Evolutionary conservation across 2,888 invertebrate species (phyloP).

Genomic region (Ceraclea dissimilis): DNA sequence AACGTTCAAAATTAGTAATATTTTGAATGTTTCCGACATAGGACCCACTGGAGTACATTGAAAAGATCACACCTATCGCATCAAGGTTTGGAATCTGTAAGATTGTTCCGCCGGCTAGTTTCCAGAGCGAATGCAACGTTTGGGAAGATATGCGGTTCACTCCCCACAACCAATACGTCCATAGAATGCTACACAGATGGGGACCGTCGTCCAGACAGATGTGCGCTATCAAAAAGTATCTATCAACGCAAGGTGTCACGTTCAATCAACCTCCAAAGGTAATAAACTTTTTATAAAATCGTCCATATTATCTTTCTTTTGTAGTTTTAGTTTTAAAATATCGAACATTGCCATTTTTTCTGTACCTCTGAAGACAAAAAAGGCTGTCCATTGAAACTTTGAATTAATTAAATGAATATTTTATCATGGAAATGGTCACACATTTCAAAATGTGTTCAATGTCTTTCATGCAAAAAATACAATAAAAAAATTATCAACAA

Average conservation of each 20-base stretch:
- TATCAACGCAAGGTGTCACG: conserved; percentile 67
- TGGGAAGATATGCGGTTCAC: conserved; percentile 81
- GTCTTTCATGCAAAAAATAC: too few relatives aligned
- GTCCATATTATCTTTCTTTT: not conserved
- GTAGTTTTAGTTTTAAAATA: not conserved
- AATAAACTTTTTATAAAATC: conserved; percentile 22
- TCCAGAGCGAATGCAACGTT: conserved; percentile 74
- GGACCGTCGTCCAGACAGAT: conserved; percentile 80
- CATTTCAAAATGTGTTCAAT: too few relatives aligned
- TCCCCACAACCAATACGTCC: conserved; percentile 83
- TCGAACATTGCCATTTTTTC: too few relatives aligned
- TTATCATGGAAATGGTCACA: too few relatives aligned
- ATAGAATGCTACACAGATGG: conserved; percentile 82
- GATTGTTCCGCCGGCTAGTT: conserved; percentile 74
- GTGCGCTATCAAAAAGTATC: conserved; percentile 74
- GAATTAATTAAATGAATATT: too few relatives aligned
- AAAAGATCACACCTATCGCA: conserved; percentile 66
- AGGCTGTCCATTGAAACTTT: too few relatives aligned
- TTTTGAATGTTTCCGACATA: conserved; percentile 31
- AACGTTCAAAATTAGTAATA: too few relatives aligned
- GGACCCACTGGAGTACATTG: conserved; percentile 80
- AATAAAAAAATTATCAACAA: too few relatives aligned
- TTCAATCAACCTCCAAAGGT: conserved; percentile 74
- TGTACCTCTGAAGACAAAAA: too few relatives aligned
- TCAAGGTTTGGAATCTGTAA: conserved; percentile 80